Base-by-base conservation (phyloP, 2,888 invertebrate genomes). In the Drosophila kambysellisi region DNA sequence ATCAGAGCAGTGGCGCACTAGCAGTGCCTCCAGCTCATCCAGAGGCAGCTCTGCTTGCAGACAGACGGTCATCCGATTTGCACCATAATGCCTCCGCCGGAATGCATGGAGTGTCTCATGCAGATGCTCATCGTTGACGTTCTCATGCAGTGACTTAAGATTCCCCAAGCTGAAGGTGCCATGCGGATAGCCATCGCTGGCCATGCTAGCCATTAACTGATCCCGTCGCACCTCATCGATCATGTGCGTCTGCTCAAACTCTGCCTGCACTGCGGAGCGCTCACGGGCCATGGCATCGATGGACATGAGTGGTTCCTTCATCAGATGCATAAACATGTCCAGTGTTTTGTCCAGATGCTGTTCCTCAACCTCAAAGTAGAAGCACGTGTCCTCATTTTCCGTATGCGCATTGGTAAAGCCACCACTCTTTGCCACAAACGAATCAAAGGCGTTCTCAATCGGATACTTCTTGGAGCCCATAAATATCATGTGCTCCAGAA, bases 391-490 rank as follows among this genome's bases (percentile, higher is more conserved):
- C 92, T 98, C 98, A 91, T 96, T 96, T 90, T 97, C 98, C 0
- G 98, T 98, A 32, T 96, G 95, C 0, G 98, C 98, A 93, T 98
- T 98, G 90, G 96, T 96, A 4, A 95, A 96, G 6, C 98, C 98
- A 1, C 98, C 98, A 91, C 96, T 95, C 94, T 96, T 96, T 94
- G 95, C 95, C 15, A 97, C 95, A 83, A 96, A 97, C 0, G 96
- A 94, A 93, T 97, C 97, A 89, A 97, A 97, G 75, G 96, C 96
- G 92, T 97, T 97, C 93, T 98, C 98, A 89, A 94, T 9, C 96
- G 97, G 97, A 92, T 96, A 98, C 91, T 97, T 98, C 90, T 96
- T 95, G 82, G 97, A 98, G 32, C 98, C 98, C 98, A 98, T 98
- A 91, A 98, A 98, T 29, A 98, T 92, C 98, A 98, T 97, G 91